Percentiles rank a stretch among this genome's conserved stretches.
Conservation (phyloP, 2,797 vertebrate genomes). For the Scarus forsteni region DNA sequence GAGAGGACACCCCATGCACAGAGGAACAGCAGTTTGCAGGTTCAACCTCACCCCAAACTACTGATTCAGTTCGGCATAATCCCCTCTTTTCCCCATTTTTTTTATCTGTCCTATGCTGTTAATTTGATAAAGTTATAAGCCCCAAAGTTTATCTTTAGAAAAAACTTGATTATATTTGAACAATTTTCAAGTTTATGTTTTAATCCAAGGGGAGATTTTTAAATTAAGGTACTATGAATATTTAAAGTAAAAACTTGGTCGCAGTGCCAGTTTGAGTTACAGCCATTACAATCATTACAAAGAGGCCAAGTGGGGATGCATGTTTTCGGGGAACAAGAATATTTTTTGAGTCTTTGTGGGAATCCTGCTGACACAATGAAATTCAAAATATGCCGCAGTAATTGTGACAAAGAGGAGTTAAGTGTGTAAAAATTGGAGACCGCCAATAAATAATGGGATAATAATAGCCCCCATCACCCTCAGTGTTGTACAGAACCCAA, state of each 20-base stretch:
- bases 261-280: slow-evolving; percentile 54
- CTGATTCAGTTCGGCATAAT: too few species aligned
- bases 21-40: too few species aligned
- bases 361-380: slow-evolving; percentile 26
- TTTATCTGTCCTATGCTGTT: too few species aligned
- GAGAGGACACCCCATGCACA: too few species aligned
- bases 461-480: slow-evolving; percentile 12
- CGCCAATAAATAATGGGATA: slow-evolving; percentile 12
- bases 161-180: too few species aligned
- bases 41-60: too few species aligned
- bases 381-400: slow-evolving; percentile 25
- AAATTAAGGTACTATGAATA: too few species aligned
- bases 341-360: slow-evolving; percentile 39
- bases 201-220: too few species aligned
- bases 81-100: too few species aligned
- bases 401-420: slow-evolving; percentile 23
- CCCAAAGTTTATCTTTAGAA: too few species aligned
- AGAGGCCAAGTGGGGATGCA: slow-evolving; percentile 23
- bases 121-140: too few species aligned
- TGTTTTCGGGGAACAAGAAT: slow-evolving; percentile 35
- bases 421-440: slow-evolving; percentile 12
- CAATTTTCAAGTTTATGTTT: too few species aligned
- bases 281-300: slow-evolving; percentile 56
- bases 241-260: slow-evolving; percentile 25
- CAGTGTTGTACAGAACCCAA: slow-evolving; percentile 16